Conservation (phyloP, 2,888 invertebrate species). For the Harpalus rubripes region DNA sequence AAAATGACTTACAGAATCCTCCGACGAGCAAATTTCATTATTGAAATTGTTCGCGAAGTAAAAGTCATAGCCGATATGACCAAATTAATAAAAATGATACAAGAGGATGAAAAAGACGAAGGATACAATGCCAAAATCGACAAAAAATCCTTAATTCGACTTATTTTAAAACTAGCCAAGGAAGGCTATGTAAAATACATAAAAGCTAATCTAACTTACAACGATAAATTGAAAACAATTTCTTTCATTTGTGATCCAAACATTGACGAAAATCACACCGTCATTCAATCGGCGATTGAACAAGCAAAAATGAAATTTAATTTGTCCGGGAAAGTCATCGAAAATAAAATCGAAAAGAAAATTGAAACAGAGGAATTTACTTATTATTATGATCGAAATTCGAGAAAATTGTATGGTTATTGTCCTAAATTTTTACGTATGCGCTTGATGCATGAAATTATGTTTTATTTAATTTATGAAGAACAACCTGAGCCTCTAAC, state of each 20-base stretch:
- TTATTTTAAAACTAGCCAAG: constrained; percentile 80
- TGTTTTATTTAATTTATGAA: constrained; percentile 85
- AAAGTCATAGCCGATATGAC: constrained; percentile 81
- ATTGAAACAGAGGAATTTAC: constrained; percentile 50
- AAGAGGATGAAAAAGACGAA: constrained; percentile 79
- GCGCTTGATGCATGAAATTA: constrained; percentile 83
- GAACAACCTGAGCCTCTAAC: constrained; percentile 70
- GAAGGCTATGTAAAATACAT: constrained; percentile 81
- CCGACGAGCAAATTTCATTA: constrained; percentile 82
- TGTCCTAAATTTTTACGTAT: constrained; percentile 85
- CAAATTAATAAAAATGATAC: constrained; percentile 79
- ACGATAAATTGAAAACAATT: constrained; percentile 77
- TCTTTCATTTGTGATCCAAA: constrained; percentile 80
- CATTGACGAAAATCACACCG: constrained; percentile 77
- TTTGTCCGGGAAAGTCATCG: constrained; percentile 58
- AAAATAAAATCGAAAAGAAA: constrained; percentile 70
- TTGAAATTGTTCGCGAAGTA: constrained; percentile 81
- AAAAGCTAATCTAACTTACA: constrained; percentile 77
- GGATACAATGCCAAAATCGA: constrained; percentile 81
- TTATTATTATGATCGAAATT: constrained; percentile 70
- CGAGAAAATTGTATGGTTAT: constrained; percentile 78
- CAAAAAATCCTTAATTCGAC: constrained; percentile 82
- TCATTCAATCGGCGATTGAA: constrained; percentile 81
- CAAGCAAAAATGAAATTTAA: constrained; percentile 81
- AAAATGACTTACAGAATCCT: constrained; percentile 77